Evolutionary conservation across 1,140 invertebrate species (phyloP), one percentile per base, ranked within the genome.

Genomic region (Drosophila mauritiana): DNA sequence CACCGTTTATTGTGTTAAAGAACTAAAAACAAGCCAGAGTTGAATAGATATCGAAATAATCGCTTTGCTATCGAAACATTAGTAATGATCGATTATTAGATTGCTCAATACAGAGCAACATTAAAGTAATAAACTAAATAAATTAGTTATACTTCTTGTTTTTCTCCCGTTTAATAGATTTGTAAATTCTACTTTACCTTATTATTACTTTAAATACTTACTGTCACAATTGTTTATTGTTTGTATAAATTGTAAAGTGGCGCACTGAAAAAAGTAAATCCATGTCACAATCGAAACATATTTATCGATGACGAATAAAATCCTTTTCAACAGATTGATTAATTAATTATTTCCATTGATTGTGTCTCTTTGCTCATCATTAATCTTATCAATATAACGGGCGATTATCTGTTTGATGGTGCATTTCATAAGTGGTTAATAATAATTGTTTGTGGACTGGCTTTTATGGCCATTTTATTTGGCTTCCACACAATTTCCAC

Each of bases 351-450:
- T 46, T 61, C 37, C 22, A 39, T 54, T 46, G 40, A 27, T 31
- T 31, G 15, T 34, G 13, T 25, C 27, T 51, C 17, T 27, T 17
- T 36, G 46, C 10, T 4, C 12, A 36, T 53, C 51, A 52, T 37
- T 61, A 46, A 64, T 64, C 55, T 25, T n/a, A 20, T 61, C 22
- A 55, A 25, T 15, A 39, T 13, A 39, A 10, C 20, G 51, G 12
- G 12, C 36, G 34, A 39, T 54, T n/a, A 54, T 53, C 7, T 36
- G 34, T n/a, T 39, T 37, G 36, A 36, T 55, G 40, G 11, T 45
- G 11, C 12, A 2, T 34, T 62, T 56, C 27, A 27, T 27, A 62
- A 62, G 49, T 62, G 45, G 46, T 62, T 49, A 45, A 62, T 40
- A 42, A 49, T 49, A 49, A 40, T 48, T 48, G 43, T 6, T 31